A percentile compares a stretch with the other conserved stretches of the same genome.
Conservation (phyloP, 2,888 invertebrate genomes). For the Rugalucina vietnamica region DNA sequence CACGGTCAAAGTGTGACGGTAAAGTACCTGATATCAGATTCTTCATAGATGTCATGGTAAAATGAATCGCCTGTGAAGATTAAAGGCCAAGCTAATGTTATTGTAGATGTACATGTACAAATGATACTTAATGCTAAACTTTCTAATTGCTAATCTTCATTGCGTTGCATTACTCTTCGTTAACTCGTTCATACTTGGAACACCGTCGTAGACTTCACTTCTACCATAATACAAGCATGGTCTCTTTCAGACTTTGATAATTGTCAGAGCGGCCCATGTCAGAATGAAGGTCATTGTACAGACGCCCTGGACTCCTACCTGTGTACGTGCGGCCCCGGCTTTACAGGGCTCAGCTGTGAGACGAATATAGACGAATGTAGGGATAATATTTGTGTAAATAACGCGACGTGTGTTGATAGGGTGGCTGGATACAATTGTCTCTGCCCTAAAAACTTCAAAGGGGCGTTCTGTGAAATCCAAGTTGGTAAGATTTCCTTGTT, state of each 20-base stretch:
- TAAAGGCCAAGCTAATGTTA: too few species aligned
- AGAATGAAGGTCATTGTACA: constrained; percentile 33
- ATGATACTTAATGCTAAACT: too few species aligned
- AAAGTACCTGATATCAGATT: too few species aligned
- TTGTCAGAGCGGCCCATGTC: constrained; percentile 39
- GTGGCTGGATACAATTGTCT: constrained; percentile 19
- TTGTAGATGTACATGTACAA: too few species aligned
- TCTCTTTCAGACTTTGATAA: constrained; percentile 33
- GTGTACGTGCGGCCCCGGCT: constrained; percentile 41
- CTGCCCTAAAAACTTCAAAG: constrained; percentile 28
- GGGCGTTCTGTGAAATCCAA: constrained; percentile 42
- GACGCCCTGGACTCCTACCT: constrained; percentile 28
- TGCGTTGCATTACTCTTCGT: too few species aligned
- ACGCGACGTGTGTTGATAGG: constrained; percentile 36
- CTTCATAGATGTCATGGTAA: too few species aligned
- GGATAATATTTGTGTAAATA: constrained; percentile 35
- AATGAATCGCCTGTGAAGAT: too few species aligned
- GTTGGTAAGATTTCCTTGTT: constrained; percentile 33
- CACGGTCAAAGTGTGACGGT: constrained; percentile 42
- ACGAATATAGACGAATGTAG: constrained; percentile 43
- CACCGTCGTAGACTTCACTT: too few species aligned
- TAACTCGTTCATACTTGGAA: too few species aligned
- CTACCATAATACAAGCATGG: too few species aligned
- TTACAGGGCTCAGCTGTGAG: constrained; percentile 32
- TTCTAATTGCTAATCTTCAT: too few species aligned